A percentile compares a stretch with the other conserved stretches of the same genome.
Evolutionary conservation across 1,140 invertebrate genomes (phyloP).

Genomic region (Rhagoletis pomonella): DNA sequence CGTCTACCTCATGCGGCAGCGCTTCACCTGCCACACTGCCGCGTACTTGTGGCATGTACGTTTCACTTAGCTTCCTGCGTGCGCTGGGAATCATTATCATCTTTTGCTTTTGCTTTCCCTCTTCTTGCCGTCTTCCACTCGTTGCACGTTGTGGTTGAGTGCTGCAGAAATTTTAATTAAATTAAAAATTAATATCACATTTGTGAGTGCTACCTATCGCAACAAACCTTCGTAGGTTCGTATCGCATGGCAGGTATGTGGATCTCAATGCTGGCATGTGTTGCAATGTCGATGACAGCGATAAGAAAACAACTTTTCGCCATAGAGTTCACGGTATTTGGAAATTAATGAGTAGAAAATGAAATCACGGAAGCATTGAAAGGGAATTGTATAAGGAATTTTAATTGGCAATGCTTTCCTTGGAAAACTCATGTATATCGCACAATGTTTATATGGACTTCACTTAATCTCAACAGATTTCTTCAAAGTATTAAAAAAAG

Average conservation of each 20-base stretch:
- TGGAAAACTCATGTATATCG: too few species aligned
- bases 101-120: background rate
- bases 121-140: background rate
- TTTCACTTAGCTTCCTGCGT: slow-evolving; percentile 11
- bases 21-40: slow-evolving; percentile 24
- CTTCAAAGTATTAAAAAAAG: too few species aligned
- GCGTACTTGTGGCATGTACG: slow-evolving; percentile 29
- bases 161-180: slow-evolving; percentile 45
- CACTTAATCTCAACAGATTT: too few species aligned
- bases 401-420: background rate
- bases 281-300: slow-evolving; percentile 7
- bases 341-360: slow-evolving; percentile 35
- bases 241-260: background rate
- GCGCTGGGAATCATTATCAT: background rate
- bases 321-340: slow-evolving; percentile 22
- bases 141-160: slow-evolving; percentile 32
- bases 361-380: background rate
- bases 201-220: background rate
- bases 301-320: slow-evolving; percentile 20
- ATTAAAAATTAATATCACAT: slow-evolving; percentile 50
- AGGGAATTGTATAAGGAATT: background rate
- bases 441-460: too few species aligned
- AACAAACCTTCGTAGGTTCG: background rate
- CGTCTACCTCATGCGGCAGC: background rate
- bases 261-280: slow-evolving; percentile 9